Evolutionary conservation across 1,140 invertebrate genomes (phyloP), one percentile per base, ranked within the genome.

Genomic region (Halotydeus destructor): DNA sequence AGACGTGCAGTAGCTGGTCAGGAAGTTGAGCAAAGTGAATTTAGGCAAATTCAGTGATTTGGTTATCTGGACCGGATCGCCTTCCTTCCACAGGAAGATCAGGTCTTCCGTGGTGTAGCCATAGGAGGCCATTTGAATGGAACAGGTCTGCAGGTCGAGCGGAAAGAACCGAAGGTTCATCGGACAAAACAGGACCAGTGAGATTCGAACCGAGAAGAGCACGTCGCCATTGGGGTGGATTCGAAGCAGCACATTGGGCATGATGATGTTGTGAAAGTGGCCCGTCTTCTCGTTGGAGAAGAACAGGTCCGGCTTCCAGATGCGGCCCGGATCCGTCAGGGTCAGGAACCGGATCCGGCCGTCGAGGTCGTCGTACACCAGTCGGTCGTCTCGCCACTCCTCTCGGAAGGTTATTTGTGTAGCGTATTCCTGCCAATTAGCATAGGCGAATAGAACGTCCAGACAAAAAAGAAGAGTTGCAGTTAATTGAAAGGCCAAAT

Each of bases 101-200:
- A 86, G 70, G 58, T 86, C 81, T 50, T 83, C 79, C 19, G 80
- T 85, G 22, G 80, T 85, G 5, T 23, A 6, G 25, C 14, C 37
- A 18, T 43, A n/a, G n/a, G n/a, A n/a, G n/a, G n/a, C n/a, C n/a
- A n/a, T n/a, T n/a, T n/a, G n/a, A n/a, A n/a, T n/a, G n/a, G 85
- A 84, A 58, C 86, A 94, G 0, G 71, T 65, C 54, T 83, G 85
- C 21, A 75, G 69, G 62, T 94, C 86, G 80, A 94, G 88, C 5
- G 89, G 89, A 63, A 94, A 97, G 55, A 84, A 79, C 49, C 78
- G 70, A 25, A 97, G 63, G 53, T 88, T 77, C 88, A 96, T 96
- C 3, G 83, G 83, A 63, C 89, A 97, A n/a, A n/a, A n/a, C n/a
- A n/a, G n/a, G n/a, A 41, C 26, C 19, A 41, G 16, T 5, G 39